Conservation (phyloP, 2,797 vertebrate genomes). For the Delichon dasypus region DNA sequence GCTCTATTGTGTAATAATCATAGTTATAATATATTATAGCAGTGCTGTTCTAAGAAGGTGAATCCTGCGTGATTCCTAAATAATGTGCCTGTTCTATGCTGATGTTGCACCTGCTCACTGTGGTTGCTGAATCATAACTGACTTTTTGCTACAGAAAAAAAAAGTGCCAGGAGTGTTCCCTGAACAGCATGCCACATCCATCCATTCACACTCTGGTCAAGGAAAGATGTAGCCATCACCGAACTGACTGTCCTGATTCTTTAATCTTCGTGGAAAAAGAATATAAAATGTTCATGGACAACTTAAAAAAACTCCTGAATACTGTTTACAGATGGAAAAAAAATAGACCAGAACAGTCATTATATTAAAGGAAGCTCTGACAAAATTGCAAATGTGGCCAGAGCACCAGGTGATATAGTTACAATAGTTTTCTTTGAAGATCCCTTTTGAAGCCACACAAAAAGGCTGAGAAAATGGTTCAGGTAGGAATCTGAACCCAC, state of each 20-base stretch:
- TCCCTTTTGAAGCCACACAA: neutral
- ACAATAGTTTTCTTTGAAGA: neutral
- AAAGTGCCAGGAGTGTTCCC: neutral
- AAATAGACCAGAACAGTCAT: neutral
- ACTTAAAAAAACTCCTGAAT: neutral
- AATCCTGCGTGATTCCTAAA: neutral
- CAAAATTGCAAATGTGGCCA: neutral
- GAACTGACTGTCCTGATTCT: neutral
- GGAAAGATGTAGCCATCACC: neutral
- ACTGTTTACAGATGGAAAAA: neutral
- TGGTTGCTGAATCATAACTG: neutral
- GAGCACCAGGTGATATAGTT: neutral
- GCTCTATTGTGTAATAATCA: neutral
- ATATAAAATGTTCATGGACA: neutral
- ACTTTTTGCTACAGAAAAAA: neutral
- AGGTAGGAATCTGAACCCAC: neutral
- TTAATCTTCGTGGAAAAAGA: neutral
- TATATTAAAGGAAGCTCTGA: neutral
- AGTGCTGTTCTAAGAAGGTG: neutral
- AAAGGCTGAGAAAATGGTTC: neutral
- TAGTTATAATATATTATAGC: neutral
- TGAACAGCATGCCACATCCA: neutral
- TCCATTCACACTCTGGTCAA: accelerated
- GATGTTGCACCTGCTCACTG: neutral
- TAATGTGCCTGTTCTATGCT: neutral